Percentiles rank a stretch among this genome's conserved stretches.
These are phyloP conservation scores for Mesopsocus fuscifrons DNA, from an alignment of 2,888 invertebrate genomes.

Conservation along the genomic window DNA sequence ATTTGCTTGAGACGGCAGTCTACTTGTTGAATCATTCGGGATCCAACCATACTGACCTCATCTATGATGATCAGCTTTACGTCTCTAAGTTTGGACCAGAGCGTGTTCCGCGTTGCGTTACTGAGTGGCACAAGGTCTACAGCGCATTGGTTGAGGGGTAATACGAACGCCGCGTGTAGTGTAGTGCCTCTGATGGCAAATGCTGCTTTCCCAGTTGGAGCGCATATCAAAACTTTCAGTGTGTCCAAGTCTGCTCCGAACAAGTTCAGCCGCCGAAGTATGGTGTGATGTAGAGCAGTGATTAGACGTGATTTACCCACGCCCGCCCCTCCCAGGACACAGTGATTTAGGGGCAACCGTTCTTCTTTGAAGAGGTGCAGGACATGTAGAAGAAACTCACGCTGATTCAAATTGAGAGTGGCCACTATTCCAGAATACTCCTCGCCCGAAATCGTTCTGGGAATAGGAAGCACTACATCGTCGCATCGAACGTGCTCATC, in stretches of 20 bases:
- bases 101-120: constrained; percentile 12
- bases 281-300: constrained; percentile 14
- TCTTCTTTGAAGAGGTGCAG: constrained; percentile 14
- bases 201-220: constrained; percentile 16
- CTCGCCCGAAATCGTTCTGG: constrained; percentile 12
- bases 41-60: constrained; percentile 15
- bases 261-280: constrained; percentile 12
- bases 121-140: constrained; percentile 12
- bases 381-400: constrained; percentile 13
- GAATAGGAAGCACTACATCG: constrained; percentile 5
- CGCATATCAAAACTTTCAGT: constrained; percentile 13
- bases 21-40: constrained; percentile 8
- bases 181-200: constrained; percentile 14
- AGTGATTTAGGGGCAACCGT: constrained; percentile 12
- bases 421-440: constrained; percentile 14
- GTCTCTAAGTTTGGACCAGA: constrained; percentile 12
- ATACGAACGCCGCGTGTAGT: constrained; percentile 14
- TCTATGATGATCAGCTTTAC: constrained; percentile 15
- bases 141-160: constrained; percentile 13
- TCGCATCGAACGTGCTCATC: neutral
- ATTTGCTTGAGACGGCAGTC: constrained; percentile 12
- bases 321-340: constrained; percentile 17
- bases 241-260: constrained; percentile 10
- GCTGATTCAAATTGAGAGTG: constrained; percentile 15
- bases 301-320: constrained; percentile 17